A percentile compares a stretch with the other conserved stretches of the same genome.
Evolutionary conservation across 2,113 vertebrate genomes (phyloP).

Genomic region (Sarotherodon lohbergeri): DNA sequence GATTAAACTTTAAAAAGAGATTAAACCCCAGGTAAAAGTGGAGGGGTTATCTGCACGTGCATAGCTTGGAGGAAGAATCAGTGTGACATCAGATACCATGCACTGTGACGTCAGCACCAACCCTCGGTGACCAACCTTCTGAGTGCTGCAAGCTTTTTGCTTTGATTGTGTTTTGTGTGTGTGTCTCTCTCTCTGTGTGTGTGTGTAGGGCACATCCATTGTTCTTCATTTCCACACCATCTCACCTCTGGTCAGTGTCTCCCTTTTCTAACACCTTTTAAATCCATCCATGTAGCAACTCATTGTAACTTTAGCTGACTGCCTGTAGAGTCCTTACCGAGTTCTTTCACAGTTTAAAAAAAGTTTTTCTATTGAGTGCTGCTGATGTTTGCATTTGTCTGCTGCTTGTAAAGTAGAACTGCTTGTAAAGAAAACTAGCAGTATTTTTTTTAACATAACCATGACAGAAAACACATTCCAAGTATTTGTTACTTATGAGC

Average conservation of each 20-base stretch:
- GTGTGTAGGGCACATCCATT: conserved; percentile 27
- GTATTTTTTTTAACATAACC: background rate
- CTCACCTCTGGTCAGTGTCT: background rate
- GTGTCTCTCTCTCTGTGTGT: too few species aligned
- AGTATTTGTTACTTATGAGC: background rate
- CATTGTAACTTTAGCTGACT: background rate
- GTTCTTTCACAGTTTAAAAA: background rate
- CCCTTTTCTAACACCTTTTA: background rate
- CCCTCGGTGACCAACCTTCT: background rate
- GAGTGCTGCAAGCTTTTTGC: conserved; percentile 18
- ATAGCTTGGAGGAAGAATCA: background rate
- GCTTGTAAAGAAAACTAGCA: background rate
- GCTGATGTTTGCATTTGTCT: background rate
- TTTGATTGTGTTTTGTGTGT: background rate
- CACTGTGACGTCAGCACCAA: conserved; percentile 29
- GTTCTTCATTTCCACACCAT: conserved; percentile 30
- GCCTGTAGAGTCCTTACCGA: background rate
- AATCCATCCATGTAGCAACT: background rate
- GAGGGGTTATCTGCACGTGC: background rate
- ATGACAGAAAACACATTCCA: background rate
- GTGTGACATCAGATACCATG: conserved; percentile 20
- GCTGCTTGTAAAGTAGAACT: background rate
- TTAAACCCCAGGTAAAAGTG: background rate
- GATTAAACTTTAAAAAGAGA: background rate
- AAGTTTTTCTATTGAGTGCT: background rate